Evolutionary conservation across 2,888 invertebrate species (phyloP).

Genomic region (Subacronicta megacephala): DNA sequence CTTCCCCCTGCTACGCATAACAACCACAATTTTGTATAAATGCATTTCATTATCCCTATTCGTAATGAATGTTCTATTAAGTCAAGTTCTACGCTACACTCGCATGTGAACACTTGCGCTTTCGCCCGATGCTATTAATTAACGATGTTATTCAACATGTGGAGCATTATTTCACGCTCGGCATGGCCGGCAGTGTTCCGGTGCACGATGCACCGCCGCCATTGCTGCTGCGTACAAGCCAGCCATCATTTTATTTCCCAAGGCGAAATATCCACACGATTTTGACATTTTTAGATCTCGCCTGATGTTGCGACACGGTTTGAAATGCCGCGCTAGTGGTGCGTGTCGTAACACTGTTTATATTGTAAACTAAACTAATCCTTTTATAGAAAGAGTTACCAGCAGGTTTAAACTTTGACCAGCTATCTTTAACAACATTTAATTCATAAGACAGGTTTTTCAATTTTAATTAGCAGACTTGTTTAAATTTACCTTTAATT

Average conservation of each 20-base stretch:
- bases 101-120: constrained; percentile 85
- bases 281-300: constrained; percentile 84
- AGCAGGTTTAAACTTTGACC: neutral
- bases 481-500: constrained; percentile 1
- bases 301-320: constrained; percentile 76
- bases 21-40: constrained; percentile 41
- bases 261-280: constrained; percentile 79
- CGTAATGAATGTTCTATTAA: constrained; percentile 69
- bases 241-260: constrained; percentile 65
- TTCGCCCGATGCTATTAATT: constrained; percentile 83
- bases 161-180: constrained; percentile 83
- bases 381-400: constrained; percentile 59
- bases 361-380: constrained; percentile 67
- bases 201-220: constrained; percentile 59
- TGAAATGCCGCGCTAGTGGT: constrained; percentile 74
- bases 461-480: too few relatives aligned
- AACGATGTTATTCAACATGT: constrained; percentile 83
- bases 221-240: constrained; percentile 52
- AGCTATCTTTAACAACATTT: too few relatives aligned
- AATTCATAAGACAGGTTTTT: too few relatives aligned
- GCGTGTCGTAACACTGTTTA: constrained; percentile 73
- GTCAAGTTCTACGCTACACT: constrained; percentile 69
- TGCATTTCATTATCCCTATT: constrained; percentile 44
- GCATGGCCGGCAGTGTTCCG: constrained; percentile 75
- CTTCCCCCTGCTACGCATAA: constrained; percentile 47